Evolutionary conservation across 2,888 invertebrate genomes (phyloP), one percentile per base, ranked within the genome.

Genomic region (Corbicula japonica): DNA sequence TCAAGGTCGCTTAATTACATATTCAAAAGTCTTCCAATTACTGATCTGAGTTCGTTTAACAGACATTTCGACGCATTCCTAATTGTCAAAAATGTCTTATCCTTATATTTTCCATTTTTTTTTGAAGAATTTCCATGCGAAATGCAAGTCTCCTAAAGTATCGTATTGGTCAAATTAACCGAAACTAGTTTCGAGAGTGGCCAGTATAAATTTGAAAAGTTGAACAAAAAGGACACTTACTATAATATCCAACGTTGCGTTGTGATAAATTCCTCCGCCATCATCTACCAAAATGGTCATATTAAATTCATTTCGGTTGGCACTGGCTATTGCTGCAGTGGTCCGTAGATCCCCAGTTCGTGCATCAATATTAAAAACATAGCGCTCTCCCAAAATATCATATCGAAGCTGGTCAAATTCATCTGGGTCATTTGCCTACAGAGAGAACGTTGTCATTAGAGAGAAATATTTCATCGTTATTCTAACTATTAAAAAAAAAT

Each of bases 321-420:
- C 41, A 46, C 38, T 71, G 2, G 79, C 68, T 15, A 79, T 48
- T 15, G 79, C 58, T 12, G 66, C 70, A 15, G 54, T 28, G 21
- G 75, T 75, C 32, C 23, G 41, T 23, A 79, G 52, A 3, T 56
- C 71, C 15, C 79, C 79, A 4, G 74, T 65, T 12, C 32, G 30
- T 10, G n/a, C 23, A 32, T 61, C 34, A 23, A 79, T 56, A 23
- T 71, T 50, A 71, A 79, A 79, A 12, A 61, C 34, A 12, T 23
- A 58, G 26, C 30, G 46, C 32, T 54, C 65, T 38, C 34, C 66
- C 0, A 38, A 46, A 5, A 65, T 15, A 8, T 46, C 54, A 52
- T 71, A 76, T 15, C 38, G 10, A 0, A 76, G 41, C 23, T 58
- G 34, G 10, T 34, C 34, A 12, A 35, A 21, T 8, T 18, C 32